A percentile compares a stretch with the other conserved stretches of the same genome.
phyloP scores from a whole-genome alignment of 2,888 invertebrate genomes.

The Galerucella nymphaeae region DNA sequence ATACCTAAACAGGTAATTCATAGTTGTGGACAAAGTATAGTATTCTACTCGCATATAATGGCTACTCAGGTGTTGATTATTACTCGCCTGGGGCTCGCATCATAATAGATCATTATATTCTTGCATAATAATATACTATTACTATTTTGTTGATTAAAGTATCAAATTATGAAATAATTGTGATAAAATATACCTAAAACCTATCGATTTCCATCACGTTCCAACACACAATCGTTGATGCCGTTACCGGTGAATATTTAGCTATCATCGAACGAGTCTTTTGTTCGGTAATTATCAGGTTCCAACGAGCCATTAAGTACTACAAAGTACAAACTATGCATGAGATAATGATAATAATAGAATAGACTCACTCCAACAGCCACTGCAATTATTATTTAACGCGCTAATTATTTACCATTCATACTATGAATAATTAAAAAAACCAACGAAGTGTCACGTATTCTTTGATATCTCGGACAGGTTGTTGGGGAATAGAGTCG shows the following conservation, averaged over 20 bases:
- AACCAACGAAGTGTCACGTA: conserved; percentile 17
- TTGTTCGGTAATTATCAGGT: conserved; percentile 20
- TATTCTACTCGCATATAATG: no score
- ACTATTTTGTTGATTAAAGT: no score
- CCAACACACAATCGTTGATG: background rate
- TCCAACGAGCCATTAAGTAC: conserved; percentile 20
- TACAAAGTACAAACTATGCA: conserved; percentile 23
- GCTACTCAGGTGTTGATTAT: no score
- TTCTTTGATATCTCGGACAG: background rate
- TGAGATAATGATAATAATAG: conserved; percentile 29
- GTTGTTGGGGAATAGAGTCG: background rate
- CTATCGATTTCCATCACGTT: conserved; percentile 4
- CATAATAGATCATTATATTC: no score
- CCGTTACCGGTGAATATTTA: conserved; percentile 18
- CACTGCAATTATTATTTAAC: conserved; percentile 13
- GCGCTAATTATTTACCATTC: conserved; percentile 21
- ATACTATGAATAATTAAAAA: conserved; percentile 26
- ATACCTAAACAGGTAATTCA: no score
- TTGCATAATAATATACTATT: no score
- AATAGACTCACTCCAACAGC: conserved; percentile 18
- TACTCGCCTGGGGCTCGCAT: no score
- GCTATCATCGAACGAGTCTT: conserved; percentile 23
- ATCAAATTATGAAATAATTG: no score
- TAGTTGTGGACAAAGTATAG: no score
- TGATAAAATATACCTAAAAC: background rate